Percentiles rank a stretch among this genome's conserved stretches.
Evolutionary conservation across 2,113 vertebrate species (phyloP).

Genomic region (Aegithalos caudatus): DNA sequence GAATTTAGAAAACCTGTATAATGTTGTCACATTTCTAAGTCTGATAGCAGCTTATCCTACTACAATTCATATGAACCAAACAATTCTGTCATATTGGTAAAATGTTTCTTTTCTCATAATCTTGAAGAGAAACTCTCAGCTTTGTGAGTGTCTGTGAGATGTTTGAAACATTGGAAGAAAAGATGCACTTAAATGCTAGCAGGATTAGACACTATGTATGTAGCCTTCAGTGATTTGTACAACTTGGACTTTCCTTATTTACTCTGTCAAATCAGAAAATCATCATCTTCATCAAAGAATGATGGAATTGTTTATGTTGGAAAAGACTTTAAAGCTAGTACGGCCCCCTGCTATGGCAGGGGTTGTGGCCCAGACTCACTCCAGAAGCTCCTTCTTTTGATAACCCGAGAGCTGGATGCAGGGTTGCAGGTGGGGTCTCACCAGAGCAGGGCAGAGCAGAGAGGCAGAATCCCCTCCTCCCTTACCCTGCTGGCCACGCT

Average conservation of each 20-base stretch:
- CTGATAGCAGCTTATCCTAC: background rate
- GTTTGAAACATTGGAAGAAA: background rate
- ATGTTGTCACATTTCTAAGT: background rate
- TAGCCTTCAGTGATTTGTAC: background rate
- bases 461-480: background rate
- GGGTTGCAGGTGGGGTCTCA: background rate
- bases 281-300: background rate
- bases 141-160: background rate
- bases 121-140: background rate
- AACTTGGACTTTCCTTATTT: background rate
- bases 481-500: rapidly evolving
- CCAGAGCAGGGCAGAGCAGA: background rate
- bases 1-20: background rate
- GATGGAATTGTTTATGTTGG: background rate
- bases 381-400: background rate
- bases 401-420: background rate
- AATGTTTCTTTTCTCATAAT: background rate
- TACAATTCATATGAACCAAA: background rate
- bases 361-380: background rate
- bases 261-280: background rate
- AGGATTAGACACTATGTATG: background rate
- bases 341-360: background rate
- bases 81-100: background rate
- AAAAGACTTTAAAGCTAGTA: background rate
- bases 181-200: background rate